Conservation (phyloP, 2,797 vertebrate species). For the Lagorchestes hirsutus region DNA sequence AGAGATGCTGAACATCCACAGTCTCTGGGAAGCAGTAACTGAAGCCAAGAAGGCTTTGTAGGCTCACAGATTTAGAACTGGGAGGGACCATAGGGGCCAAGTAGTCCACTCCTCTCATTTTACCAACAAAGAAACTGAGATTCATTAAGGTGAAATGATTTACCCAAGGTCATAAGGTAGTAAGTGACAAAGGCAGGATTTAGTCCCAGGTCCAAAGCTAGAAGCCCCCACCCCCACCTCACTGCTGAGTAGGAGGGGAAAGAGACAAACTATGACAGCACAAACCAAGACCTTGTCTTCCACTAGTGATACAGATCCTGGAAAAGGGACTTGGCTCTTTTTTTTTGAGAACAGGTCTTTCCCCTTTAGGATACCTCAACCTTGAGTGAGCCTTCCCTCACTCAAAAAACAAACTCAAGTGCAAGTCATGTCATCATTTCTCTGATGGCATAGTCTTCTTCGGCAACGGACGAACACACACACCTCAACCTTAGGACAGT, state of each 20-base stretch:
- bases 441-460: no score
- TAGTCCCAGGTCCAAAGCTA: not conserved
- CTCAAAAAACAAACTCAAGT: no score
- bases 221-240: not conserved
- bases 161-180: not conserved
- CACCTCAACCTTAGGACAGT: not conserved
- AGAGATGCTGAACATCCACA: not conserved
- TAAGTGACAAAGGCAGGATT: not conserved
- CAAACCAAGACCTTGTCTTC: not conserved
- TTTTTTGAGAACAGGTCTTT: not conserved
- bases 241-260: not conserved
- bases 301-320: not conserved
- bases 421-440: no score
- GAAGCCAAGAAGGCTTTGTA: not conserved
- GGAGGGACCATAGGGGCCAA: not conserved
- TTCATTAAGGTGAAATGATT: not conserved
- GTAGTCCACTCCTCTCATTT: not conserved
- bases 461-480: no score
- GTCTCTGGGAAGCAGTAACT: not conserved
- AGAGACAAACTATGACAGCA: not conserved
- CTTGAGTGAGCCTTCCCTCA: no score
- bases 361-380: not conserved
- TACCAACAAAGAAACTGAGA: not conserved
- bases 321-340: not conserved
- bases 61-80: not conserved